Evolutionary conservation across 2,888 invertebrate species (phyloP).

Genomic region (Odiellus spinosus): DNA sequence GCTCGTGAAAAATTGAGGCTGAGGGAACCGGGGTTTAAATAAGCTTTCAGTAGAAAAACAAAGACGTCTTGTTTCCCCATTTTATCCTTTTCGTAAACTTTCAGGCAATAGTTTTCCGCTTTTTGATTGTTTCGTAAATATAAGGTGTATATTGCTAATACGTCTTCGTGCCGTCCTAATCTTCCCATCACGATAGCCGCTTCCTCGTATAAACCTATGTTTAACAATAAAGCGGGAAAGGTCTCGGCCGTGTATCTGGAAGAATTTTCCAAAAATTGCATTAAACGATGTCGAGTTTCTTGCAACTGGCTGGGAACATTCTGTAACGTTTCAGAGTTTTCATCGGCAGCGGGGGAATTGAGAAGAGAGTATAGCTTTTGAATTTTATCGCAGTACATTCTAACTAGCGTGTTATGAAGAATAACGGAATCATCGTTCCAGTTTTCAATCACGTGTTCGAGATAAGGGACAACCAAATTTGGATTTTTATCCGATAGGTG

Average conservation of each 20-base stretch:
- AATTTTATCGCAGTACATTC: conserved; percentile 65
- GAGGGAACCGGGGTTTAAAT: not conserved
- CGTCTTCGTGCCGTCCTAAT: conserved; percentile 78
- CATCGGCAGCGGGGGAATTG: not conserved
- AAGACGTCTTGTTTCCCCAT: conserved; percentile 16
- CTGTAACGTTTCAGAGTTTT: too few relatives aligned
- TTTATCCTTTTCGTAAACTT: conserved; percentile 13
- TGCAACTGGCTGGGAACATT: conserved; percentile 37
- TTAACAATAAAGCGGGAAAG: conserved; percentile 69
- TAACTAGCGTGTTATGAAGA: conserved; percentile 79
- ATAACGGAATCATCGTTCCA: conserved; percentile 73
- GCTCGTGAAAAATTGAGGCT: too few relatives aligned
- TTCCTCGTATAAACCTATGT: conserved; percentile 68
- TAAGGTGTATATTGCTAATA: conserved; percentile 77
- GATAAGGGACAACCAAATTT: conserved; percentile 67
- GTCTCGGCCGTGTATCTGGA: conserved; percentile 67
- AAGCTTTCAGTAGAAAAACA: not conserved
- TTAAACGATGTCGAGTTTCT: conserved; percentile 44
- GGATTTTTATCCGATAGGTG: conserved; percentile 70
- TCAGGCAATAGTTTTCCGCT: conserved; percentile 44
- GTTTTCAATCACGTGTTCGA: conserved; percentile 74
- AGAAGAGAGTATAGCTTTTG: conserved; percentile 23
- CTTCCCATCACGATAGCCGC: conserved; percentile 84
- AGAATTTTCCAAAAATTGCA: conserved; percentile 65
- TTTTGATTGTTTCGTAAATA: conserved; percentile 62